A percentile compares a stretch with the other conserved stretches of the same genome.
Conservation (phyloP, 2,888 invertebrate genomes). For the Bembecia ichneumoniformis region DNA sequence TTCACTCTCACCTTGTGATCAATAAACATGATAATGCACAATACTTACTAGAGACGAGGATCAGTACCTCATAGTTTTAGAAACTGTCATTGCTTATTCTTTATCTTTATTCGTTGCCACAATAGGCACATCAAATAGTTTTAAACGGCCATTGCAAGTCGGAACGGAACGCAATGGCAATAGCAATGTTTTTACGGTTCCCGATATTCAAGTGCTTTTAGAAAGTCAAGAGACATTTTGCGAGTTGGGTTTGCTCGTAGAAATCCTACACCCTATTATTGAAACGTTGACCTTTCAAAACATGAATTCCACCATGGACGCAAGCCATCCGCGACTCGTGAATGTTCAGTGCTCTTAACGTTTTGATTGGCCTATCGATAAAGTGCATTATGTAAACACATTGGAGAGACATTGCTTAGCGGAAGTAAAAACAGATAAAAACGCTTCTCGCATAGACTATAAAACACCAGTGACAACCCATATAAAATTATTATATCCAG, state of each 20-base stretch:
- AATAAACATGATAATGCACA: conserved; percentile 47
- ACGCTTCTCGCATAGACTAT: too few species aligned
- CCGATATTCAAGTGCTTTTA: conserved; percentile 13
- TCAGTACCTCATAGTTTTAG: conserved; percentile 19
- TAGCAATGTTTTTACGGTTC: conserved; percentile 22
- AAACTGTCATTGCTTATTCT: conserved; percentile 39
- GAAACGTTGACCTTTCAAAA: conserved; percentile 6
- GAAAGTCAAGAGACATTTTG: conserved; percentile 21
- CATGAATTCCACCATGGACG: background rate
- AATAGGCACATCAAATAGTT: conserved; percentile 29
- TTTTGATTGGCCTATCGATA: background rate
- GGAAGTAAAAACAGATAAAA: too few species aligned
- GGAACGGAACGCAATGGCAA: conserved; percentile 13
- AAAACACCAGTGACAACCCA: too few species aligned
- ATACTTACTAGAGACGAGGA: conserved; percentile 35
- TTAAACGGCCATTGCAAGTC: conserved; percentile 17
- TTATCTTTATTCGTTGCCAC: conserved; percentile 34
- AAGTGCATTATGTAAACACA: background rate
- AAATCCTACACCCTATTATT: conserved; percentile 16
- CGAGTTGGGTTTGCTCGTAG: conserved; percentile 11
- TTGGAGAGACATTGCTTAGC: too few species aligned
- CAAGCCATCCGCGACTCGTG: background rate
- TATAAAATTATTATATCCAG: too few species aligned
- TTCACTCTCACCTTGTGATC: conserved; percentile 37
- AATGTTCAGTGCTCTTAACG: background rate